Percentiles rank a stretch among this genome's conserved stretches.
These are phyloP conservation scores for Meriones psammophilus DNA, from an alignment of 2,797 vertebrate species.

Conservation along the genomic window DNA sequence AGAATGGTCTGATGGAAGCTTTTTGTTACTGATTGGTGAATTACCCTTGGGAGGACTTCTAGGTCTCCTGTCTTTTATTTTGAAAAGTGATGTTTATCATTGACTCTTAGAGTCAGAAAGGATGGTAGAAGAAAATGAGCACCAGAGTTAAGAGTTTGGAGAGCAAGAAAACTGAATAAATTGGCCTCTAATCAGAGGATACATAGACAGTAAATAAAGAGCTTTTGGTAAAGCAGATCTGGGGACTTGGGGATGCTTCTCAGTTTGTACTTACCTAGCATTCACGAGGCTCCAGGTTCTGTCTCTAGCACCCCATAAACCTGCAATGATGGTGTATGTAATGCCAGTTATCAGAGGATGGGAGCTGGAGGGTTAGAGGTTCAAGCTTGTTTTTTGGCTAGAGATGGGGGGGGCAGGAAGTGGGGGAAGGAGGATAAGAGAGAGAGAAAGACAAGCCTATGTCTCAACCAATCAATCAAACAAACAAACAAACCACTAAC, in stretches of 20 bases:
- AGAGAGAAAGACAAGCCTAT: not conserved
- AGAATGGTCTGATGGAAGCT: slow-evolving; percentile 30
- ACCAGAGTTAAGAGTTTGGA: not conserved
- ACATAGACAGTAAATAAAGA: not conserved
- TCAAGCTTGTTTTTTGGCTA: not conserved
- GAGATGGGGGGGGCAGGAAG: not conserved
- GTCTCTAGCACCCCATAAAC: not conserved
- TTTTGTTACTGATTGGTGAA: slow-evolving; percentile 36
- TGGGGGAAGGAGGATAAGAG: not conserved
- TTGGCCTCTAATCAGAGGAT: not conserved
- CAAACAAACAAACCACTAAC: not conserved
- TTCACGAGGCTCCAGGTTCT: not conserved
- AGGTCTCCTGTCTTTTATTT: slow-evolving; percentile 16
- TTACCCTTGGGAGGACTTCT: slow-evolving; percentile 18
- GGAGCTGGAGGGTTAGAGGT: not conserved
- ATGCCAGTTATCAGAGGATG: not conserved
- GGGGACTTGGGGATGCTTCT: not conserved
- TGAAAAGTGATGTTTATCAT: slow-evolving; percentile 44
- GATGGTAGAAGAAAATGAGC: slow-evolving; percentile 38
- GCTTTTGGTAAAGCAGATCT: not conserved
- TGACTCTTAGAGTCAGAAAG: slow-evolving; percentile 46
- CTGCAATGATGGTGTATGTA: not conserved
- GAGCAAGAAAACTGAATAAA: slow-evolving; percentile 6
- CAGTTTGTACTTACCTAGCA: not conserved
- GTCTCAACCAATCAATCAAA: not conserved